Percentiles rank a stretch among this genome's conserved stretches.
phyloP scores from a whole-genome alignment of 2,797 vertebrate species.

The Leptoclinus maculatus region DNA sequence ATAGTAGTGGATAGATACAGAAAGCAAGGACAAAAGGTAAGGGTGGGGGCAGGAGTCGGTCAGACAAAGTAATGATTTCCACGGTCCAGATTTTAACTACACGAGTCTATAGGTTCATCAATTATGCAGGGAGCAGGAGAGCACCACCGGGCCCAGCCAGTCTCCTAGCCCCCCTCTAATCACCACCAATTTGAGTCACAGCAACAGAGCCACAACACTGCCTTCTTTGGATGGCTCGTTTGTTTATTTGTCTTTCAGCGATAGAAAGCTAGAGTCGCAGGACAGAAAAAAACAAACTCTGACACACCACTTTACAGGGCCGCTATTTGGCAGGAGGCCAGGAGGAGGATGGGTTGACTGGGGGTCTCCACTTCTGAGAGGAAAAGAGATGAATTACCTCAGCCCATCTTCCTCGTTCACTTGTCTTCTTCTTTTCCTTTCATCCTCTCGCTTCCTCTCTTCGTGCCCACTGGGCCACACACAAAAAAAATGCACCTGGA shows the following conservation, averaged over 20 bases:
- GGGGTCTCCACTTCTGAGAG: slow-evolving; percentile 47
- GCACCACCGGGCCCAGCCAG: slow-evolving; percentile 31
- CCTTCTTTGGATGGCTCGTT: slow-evolving; percentile 30
- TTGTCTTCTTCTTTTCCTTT: slow-evolving; percentile 54
- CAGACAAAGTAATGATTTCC: slow-evolving; percentile 66
- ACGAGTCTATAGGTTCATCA: slow-evolving; percentile 60
- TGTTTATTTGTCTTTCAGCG: slow-evolving; percentile 48
- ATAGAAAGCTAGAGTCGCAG: slow-evolving; percentile 37
- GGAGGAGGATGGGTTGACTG: slow-evolving; percentile 47
- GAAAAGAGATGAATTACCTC: slow-evolving; percentile 61
- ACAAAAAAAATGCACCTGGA: slow-evolving; percentile 41
- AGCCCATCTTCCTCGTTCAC: slow-evolving; percentile 26
- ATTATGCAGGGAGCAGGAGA: slow-evolving; percentile 68
- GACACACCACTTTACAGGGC: slow-evolving; percentile 47
- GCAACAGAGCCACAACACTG: slow-evolving; percentile 22
- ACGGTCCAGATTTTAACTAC: slow-evolving; percentile 63
- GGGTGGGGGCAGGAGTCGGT: slow-evolving; percentile 17
- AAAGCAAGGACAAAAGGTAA: slow-evolving; percentile 5
- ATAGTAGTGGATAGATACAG: not conserved
- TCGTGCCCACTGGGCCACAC: slow-evolving; percentile 41
- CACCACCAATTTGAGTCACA: slow-evolving; percentile 72
- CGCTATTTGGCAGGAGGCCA: slow-evolving; percentile 50
- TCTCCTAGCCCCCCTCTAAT: slow-evolving; percentile 57
- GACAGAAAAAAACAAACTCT: slow-evolving; percentile 22
- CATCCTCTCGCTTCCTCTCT: slow-evolving; percentile 35